Evolutionary conservation across 1,140 invertebrate genomes (phyloP).

Genomic region (Metaphire vulgaris): DNA sequence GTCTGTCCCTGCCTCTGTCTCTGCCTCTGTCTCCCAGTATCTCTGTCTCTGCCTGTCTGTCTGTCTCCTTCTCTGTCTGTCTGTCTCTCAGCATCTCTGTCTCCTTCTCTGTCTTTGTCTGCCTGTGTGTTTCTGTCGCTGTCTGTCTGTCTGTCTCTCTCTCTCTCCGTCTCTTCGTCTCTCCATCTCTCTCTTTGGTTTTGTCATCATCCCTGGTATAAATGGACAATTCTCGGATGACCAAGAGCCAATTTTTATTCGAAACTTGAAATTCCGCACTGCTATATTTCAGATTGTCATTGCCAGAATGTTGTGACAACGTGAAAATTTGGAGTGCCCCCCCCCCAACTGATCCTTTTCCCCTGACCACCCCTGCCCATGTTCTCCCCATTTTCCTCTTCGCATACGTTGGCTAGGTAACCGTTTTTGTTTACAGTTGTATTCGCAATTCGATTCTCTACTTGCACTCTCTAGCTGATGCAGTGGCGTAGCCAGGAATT

Average conservation of each 20-base stretch:
- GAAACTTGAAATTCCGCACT: too few species aligned
- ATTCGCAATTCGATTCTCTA: too few species aligned
- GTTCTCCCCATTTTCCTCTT: too few species aligned
- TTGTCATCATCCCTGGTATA: neutral
- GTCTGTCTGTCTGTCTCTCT: conserved; percentile 10
- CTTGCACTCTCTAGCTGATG: too few species aligned
- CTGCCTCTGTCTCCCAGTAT: conserved; percentile 1
- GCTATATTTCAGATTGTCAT: too few species aligned
- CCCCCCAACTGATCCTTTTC: neutral
- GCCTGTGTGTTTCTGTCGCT: conserved; percentile 7
- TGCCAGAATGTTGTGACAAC: neutral
- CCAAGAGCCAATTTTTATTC: too few species aligned
- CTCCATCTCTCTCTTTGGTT: conserved; percentile 11
- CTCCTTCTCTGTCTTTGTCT: conserved; percentile 12
- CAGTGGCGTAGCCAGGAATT: too few species aligned
- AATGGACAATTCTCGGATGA: neutral
- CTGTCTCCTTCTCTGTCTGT: conserved; percentile 5
- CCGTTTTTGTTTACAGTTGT: too few species aligned
- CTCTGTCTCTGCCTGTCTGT: conserved; percentile 9
- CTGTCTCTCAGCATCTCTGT: conserved; percentile 8
- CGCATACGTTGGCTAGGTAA: too few species aligned
- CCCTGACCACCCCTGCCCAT: too few species aligned
- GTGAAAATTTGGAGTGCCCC: neutral
- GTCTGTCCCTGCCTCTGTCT: neutral
- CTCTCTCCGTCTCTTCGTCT: conserved; percentile 9